These are phyloP conservation scores for Coilia nasus DNA, from an alignment of 2,797 vertebrate genomes.

Conservation along the genomic window DNA sequence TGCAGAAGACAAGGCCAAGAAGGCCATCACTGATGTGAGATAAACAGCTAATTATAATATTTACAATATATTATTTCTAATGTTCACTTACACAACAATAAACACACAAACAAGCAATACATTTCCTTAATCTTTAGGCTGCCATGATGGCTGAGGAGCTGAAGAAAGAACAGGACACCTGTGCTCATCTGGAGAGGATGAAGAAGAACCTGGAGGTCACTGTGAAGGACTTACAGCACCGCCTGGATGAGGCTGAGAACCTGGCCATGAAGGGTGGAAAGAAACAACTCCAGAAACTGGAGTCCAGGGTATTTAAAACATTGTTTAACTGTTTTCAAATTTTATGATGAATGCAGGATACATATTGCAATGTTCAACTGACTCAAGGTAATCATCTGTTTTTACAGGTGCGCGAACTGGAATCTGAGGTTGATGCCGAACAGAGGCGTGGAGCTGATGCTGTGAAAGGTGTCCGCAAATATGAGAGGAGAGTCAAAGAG, in stretches of 20 bases:
- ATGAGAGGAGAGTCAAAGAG: constrained; percentile 81
- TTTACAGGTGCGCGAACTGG: constrained; percentile 79
- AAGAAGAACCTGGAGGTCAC: constrained; percentile 85
- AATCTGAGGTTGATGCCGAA: constrained; percentile 79
- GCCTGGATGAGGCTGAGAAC: constrained; percentile 87
- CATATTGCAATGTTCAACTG: too few species aligned
- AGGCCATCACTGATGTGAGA: constrained; percentile 88
- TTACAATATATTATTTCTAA: too few species aligned
- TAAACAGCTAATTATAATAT: too few species aligned
- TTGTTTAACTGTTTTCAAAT: not conserved
- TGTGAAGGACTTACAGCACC: constrained; percentile 83
- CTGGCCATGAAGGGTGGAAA: constrained; percentile 88
- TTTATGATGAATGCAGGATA: not conserved
- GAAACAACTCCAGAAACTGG: constrained; percentile 88
- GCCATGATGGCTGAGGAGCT: constrained; percentile 90
- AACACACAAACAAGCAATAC: too few species aligned
- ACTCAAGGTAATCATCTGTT: not conserved
- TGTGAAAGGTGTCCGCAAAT: constrained; percentile 79
- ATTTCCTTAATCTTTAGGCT: constrained; percentile 63
- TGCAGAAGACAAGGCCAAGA: constrained; percentile 91
- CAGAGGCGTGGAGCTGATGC: constrained; percentile 78
- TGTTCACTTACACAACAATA: too few species aligned
- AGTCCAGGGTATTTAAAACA: constrained; percentile 45
- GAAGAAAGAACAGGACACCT: constrained; percentile 89
- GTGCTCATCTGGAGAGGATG: constrained; percentile 86